Conservation (phyloP, 2,113 vertebrate genomes). For the Columba livia region DNA sequence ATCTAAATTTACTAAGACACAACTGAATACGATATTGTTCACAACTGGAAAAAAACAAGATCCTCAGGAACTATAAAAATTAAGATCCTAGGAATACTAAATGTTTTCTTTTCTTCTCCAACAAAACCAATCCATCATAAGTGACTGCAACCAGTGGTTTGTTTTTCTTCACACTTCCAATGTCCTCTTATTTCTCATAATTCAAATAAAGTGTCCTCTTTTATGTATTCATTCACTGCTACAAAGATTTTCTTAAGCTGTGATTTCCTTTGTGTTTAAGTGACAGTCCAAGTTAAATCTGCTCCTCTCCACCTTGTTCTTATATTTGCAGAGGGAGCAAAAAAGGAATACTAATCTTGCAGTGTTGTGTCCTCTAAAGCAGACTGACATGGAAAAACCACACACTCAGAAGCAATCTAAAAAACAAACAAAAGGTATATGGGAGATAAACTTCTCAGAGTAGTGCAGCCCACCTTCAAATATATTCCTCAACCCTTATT, state of each 20-base stretch:
- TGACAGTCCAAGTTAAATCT: not conserved
- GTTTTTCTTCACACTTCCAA: not conserved
- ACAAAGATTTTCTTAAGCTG: not conserved
- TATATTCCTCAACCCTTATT: not conserved
- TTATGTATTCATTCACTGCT: not conserved
- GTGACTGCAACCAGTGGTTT: not conserved
- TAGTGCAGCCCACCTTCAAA: not conserved
- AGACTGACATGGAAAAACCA: not conserved
- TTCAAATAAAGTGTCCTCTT: not conserved
- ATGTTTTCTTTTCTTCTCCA: not conserved
- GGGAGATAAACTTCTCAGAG: not conserved
- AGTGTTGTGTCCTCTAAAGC: not conserved
- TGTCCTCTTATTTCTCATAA: not conserved
- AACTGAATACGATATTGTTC: not conserved
- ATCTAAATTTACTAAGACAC: not conserved
- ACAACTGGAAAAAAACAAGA: not conserved
- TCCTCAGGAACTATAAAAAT: not conserved
- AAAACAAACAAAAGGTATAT: not conserved
- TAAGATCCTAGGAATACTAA: not conserved
- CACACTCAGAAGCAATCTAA: not conserved
- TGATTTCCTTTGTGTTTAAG: not conserved
- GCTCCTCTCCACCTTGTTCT: not conserved
- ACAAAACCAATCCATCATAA: not conserved
- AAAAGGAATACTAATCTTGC: not conserved
- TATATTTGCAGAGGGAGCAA: not conserved